Base-by-base conservation (phyloP, 2,113 vertebrate genomes). In the Myiozetetes cayanensis region DNA sequence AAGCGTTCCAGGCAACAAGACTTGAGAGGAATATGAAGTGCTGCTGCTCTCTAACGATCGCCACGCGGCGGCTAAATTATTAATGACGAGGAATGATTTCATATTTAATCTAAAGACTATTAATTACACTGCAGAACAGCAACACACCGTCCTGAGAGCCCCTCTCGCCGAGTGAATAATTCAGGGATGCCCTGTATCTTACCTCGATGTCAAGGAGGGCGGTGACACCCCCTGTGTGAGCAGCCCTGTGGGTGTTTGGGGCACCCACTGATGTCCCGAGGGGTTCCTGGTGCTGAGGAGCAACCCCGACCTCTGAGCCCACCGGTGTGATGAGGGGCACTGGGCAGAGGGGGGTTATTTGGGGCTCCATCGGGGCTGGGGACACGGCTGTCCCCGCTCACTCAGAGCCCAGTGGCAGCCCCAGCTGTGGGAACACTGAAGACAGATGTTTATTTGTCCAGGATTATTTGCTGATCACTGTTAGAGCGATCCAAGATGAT, bases 101-200 rank as follows among this genome's bases (percentile, higher is more conserved):
- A 96, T 97, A 97, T 98, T 97, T 97, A 97, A 98, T 96, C 94
- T 96, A 86, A 95, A 96, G 97, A 97, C 95, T 97, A 97, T 98
- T 98, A 98, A 97, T 97, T 98, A 97, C 96, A 90, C 90, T 93
- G 89, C 92, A 79, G 89, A 95, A 91, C 73, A 91, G 93, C 91
- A 84, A 63, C 88, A 19, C 87, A 2, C 94, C 94, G 35, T 67
- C 96, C 95, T 70, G 74, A 84, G 94, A 95, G 87, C 94, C 94
- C 95, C 90, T 95, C 91, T 91, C 58, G 8, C 96, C 86, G 18
- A 8, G 59, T 96, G 95, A 94, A 96, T 97, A 93, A 97, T 95
- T 96, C 21, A 97, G 96, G 2, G 82, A 9, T 94, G 97, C 85
- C 93, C 95, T 92, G 35, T 92, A 84, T 96, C 96, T 96, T 88